Evolutionary conservation across 1,140 invertebrate species (phyloP).

Genomic region (Pseudomyrmex sp.): DNA sequence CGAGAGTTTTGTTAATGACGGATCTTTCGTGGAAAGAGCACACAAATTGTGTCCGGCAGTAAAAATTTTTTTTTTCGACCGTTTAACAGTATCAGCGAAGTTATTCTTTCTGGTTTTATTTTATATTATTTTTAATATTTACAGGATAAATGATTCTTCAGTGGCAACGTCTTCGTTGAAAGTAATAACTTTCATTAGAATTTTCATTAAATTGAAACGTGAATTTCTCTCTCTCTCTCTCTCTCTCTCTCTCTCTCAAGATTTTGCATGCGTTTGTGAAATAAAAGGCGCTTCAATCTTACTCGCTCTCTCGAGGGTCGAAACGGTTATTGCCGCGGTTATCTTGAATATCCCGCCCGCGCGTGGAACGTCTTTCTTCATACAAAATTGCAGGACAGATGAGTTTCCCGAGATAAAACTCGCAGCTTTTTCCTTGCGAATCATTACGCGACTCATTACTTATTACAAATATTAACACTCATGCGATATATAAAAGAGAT

Average conservation of each 20-base stretch:
- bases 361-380: slow-evolving; percentile 53
- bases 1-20: not conserved
- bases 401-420: slow-evolving; percentile 51
- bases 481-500: not conserved
- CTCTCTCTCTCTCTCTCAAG: not conserved
- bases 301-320: slow-evolving; percentile 64
- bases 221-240: too few relatives aligned
- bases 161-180: not conserved
- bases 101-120: not conserved
- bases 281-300: slow-evolving; percentile 68
- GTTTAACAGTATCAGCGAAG: too few relatives aligned
- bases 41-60: not conserved
- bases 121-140: slow-evolving; percentile 11
- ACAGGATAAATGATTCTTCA: not conserved
- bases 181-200: slow-evolving; percentile 44
- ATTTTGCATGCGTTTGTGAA: slow-evolving; percentile 32
- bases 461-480: slow-evolving; percentile 40
- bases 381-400: slow-evolving; percentile 54
- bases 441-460: slow-evolving; percentile 54
- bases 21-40: not conserved
- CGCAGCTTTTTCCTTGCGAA: slow-evolving; percentile 54
- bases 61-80: too few relatives aligned
- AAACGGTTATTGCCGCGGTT: slow-evolving; percentile 69
- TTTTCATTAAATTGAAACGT: slow-evolving; percentile 61
- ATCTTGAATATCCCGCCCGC: slow-evolving; percentile 64